These are phyloP conservation scores for Zelleria hepariella DNA, from an alignment of 2,888 invertebrate genomes.

Conservation along the genomic window DNA sequence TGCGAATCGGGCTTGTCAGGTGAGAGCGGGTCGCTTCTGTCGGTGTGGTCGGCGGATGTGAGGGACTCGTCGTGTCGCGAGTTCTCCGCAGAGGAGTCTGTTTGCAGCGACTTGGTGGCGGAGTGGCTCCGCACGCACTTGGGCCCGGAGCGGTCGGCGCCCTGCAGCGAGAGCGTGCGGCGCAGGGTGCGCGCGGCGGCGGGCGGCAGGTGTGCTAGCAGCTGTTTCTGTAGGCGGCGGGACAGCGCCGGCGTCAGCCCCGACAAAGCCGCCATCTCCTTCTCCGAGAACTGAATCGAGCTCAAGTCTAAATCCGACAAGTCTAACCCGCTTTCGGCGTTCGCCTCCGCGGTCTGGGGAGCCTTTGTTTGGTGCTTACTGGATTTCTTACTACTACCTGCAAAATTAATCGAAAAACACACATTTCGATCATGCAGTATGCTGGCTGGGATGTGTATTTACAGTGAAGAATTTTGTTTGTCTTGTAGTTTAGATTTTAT, in stretches of 20 bases:
- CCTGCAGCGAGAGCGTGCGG: conserved; percentile 73
- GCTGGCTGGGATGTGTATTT: conserved; percentile 62
- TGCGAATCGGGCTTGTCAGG: background rate
- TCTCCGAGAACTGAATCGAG: conserved; percentile 77
- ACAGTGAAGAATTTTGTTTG: conserved; percentile 37
- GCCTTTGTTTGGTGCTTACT: conserved; percentile 41
- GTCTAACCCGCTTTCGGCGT: conserved; percentile 54
- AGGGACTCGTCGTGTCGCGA: background rate
- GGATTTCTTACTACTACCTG: conserved; percentile 64
- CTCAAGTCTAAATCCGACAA: conserved; percentile 77
- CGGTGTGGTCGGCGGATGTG: background rate
- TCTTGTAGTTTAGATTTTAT: background rate
- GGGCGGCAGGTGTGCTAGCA: conserved; percentile 78
- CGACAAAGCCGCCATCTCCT: conserved; percentile 78
- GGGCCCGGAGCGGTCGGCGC: background rate
- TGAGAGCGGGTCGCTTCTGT: background rate
- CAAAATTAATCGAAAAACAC: conserved; percentile 66
- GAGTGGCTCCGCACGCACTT: background rate
- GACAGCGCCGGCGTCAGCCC: conserved; percentile 80
- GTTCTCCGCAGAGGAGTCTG: too few species aligned
- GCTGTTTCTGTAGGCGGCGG: conserved; percentile 78
- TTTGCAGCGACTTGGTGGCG: background rate
- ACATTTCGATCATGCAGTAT: conserved; percentile 70
- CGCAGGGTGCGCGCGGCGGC: conserved; percentile 77
- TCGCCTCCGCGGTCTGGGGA: conserved; percentile 25